These are phyloP conservation scores for Chascanopsetta lugubris DNA, from an alignment of 2,113 vertebrate species.

Conservation along the genomic window DNA sequence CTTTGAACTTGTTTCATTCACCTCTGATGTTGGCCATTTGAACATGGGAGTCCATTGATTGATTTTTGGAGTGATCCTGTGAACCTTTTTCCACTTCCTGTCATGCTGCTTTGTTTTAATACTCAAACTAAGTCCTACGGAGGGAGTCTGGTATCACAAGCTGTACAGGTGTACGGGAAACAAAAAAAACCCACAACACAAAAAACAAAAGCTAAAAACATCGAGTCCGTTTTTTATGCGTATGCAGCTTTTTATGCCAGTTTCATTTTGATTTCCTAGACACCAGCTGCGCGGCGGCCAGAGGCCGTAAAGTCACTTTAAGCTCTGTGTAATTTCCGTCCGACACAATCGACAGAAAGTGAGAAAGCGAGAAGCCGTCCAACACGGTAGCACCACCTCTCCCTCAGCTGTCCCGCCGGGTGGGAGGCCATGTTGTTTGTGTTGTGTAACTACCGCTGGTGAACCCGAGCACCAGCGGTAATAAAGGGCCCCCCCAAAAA, in stretches of 20 bases:
- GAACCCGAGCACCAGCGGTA: conserved; percentile 52
- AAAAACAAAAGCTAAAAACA: conserved; percentile 21
- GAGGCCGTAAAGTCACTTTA: conserved; percentile 38
- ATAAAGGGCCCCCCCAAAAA: conserved; percentile 52
- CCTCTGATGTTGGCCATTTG: too few relatives aligned
- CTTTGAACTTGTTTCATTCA: too few relatives aligned
- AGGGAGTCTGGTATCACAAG: too few relatives aligned
- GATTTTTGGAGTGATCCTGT: too few relatives aligned
- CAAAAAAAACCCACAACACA: conserved; percentile 4
- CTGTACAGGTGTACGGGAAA: conserved; percentile 6
- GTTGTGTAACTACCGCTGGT: conserved; percentile 61
- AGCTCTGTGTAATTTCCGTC: conserved; percentile 57
- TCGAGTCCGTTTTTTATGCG: conserved; percentile 30
- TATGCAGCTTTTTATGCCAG: conserved; percentile 1
- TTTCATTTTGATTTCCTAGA: conserved; percentile 38
- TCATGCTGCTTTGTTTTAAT: too few relatives aligned
- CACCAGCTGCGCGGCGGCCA: conserved; percentile 48
- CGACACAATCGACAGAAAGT: conserved; percentile 64
- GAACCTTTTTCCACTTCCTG: too few relatives aligned
- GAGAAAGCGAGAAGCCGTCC: conserved; percentile 63
- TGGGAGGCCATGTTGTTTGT: conserved; percentile 71
- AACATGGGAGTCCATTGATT: too few relatives aligned
- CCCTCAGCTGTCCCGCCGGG: conserved; percentile 50
- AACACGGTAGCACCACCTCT: conserved; percentile 66
- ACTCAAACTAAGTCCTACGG: too few relatives aligned